These are phyloP conservation scores for Halcyon leucocephala DNA, from an alignment of 2,797 vertebrate genomes.

Conservation along the genomic window DNA sequence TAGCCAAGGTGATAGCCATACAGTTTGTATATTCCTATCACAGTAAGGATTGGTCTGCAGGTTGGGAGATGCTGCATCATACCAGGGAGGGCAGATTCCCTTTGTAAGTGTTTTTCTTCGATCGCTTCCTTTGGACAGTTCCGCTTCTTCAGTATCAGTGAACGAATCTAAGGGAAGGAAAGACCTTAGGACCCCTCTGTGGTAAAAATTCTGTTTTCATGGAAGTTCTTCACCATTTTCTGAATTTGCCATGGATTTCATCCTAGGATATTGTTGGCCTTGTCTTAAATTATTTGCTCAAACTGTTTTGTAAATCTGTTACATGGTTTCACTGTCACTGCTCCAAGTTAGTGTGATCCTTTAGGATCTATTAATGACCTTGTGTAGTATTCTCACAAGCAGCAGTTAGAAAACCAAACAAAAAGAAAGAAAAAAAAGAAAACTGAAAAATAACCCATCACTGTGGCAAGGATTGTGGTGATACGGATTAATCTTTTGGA, in stretches of 20 bases:
- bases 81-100: neutral
- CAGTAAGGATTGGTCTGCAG: neutral
- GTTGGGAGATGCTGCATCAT: neutral
- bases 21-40: neutral
- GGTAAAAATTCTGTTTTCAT: neutral
- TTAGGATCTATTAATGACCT: neutral
- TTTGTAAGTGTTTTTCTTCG: neutral
- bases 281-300: neutral
- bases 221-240: neutral
- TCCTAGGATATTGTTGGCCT: neutral
- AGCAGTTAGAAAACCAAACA: neutral
- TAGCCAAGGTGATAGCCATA: neutral
- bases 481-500: neutral
- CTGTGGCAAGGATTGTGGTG: neutral
- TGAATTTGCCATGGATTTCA: neutral
- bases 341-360: neutral
- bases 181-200: neutral
- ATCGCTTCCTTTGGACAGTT: neutral
- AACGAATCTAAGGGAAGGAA: neutral
- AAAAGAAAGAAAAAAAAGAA: neutral
- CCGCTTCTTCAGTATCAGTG: neutral
- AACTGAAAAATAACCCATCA: neutral
- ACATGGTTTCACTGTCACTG: neutral
- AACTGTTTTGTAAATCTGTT: neutral
- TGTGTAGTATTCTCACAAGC: neutral